Evolutionary conservation across 2,888 invertebrate genomes (phyloP), one percentile per base, ranked within the genome.

Genomic region (Zhuqinia jingwanae): DNA sequence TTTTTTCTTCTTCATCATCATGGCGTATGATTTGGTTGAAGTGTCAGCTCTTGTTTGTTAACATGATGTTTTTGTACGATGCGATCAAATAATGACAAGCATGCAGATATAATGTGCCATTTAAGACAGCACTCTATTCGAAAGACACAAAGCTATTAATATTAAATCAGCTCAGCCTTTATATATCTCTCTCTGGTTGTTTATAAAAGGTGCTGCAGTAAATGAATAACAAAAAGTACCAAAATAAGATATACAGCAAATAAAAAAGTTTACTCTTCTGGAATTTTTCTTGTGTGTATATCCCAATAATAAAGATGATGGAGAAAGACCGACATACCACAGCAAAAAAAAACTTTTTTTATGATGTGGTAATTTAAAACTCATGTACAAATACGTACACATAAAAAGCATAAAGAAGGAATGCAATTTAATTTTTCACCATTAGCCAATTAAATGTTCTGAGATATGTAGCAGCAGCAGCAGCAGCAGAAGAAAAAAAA

Each of bases 361-460:
- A 25, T 25, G 22, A 36, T 36, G 3, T 36, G 8, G 3, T 53
- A 53, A n/a, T 53, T 73, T 2, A 15, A 53, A 47, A 47, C 15
- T 17, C 5, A 53, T 60, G 6, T 60, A 27, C 1, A 60, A 17
- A 58, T 11, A 25, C 25, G 6, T 73, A 45, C n/a, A 73, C 8
- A 47, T 25, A 5, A 15, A 8, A 76, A 20, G 53, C 17, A 47
- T 36, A 60, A 63, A 53, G n/a, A 50, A 68, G 68, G 53, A 77
- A 36, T 27, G 8, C n/a, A 22, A 45, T 78, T 47, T 78, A 63
- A 78, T 78, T 78, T 78, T 63, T 63, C 63, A 78, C 63, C 47
- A 63, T 20, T 63, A n/a, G 63, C 78, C 78, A 78, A n/a, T n/a
- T n/a, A n/a, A n/a, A n/a, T n/a, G n/a, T n/a, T n/a, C n/a, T n/a